These are phyloP conservation scores for Apis florea DNA, from an alignment of 1,140 invertebrate genomes.

Conservation along the genomic window DNA sequence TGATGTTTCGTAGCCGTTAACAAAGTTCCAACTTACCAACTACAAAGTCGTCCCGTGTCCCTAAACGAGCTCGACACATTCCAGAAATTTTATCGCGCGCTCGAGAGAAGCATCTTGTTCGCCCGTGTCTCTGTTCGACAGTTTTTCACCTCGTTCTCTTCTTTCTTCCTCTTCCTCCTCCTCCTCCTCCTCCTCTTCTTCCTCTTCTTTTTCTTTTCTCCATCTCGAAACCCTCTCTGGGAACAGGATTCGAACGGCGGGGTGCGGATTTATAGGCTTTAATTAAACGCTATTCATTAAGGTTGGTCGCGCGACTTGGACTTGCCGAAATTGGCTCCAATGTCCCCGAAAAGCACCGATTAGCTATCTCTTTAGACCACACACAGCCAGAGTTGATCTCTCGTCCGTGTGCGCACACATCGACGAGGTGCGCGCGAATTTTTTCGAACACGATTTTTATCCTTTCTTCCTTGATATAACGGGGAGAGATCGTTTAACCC, in stretches of 20 bases:
- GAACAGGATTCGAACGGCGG: constrained; percentile 14
- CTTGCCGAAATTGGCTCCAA: constrained; percentile 52
- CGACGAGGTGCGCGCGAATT: background rate
- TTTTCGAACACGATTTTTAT: constrained; percentile 21
- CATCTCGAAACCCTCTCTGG: constrained; percentile 6
- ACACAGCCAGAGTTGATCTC: constrained; percentile 21
- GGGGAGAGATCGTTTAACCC: background rate
- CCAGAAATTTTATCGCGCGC: constrained; percentile 51
- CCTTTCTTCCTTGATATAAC: background rate
- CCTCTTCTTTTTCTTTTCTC: constrained; percentile 20
- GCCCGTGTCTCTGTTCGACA: constrained; percentile 23
- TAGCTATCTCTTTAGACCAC: constrained; percentile 53
- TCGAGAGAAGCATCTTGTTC: constrained; percentile 35
- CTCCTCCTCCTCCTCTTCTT: background rate
- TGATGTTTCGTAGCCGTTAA: background rate
- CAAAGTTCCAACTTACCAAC: constrained; percentile 14
- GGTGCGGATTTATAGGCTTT: constrained; percentile 61
- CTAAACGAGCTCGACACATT: constrained; percentile 47
- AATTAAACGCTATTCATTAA: constrained; percentile 68
- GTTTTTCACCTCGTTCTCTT: constrained; percentile 40
- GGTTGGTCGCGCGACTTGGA: constrained; percentile 32
- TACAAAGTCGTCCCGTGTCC: background rate
- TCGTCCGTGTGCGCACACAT: background rate
- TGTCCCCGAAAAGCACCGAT: constrained; percentile 43
- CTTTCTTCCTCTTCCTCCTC: background rate